Evolutionary conservation across 2,888 invertebrate genomes (phyloP).

Genomic region (Caenorhabditis drosophilae): DNA sequence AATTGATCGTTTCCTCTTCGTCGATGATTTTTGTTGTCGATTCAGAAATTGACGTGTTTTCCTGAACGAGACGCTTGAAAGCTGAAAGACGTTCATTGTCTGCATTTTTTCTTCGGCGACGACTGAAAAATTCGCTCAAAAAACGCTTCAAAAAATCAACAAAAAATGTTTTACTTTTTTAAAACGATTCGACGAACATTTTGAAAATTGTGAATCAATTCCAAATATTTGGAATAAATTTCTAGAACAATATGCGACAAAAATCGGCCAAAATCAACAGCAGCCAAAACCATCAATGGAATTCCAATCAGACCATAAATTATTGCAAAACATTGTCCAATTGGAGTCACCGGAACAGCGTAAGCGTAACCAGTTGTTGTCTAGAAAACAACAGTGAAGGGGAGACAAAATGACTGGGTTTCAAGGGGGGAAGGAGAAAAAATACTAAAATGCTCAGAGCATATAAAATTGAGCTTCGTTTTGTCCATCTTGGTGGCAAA

Average conservation of each 20-base stretch:
- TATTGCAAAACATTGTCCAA: constrained; percentile 64
- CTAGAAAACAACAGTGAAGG: constrained; percentile 22
- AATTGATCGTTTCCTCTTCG: constrained; percentile 22
- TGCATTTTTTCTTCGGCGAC: constrained; percentile 9
- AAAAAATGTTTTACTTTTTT: background rate
- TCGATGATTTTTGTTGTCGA: constrained; percentile 20
- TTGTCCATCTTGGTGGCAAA: constrained; percentile 62
- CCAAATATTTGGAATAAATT: constrained; percentile 55
- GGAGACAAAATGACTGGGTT: background rate
- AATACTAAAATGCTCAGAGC: constrained; percentile 67
- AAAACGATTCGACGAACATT: background rate
- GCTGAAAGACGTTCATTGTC: constrained; percentile 22
- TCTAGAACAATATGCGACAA: constrained; percentile 64
- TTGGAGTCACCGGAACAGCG: constrained; percentile 60
- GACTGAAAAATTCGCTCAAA: background rate
- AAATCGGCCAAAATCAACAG: constrained; percentile 68
- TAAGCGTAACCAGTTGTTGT: constrained; percentile 67
- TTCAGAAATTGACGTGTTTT: constrained; percentile 17
- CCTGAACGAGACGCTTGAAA: constrained; percentile 24
- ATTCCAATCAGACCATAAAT: constrained; percentile 64
- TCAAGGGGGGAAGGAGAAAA: too few relatives aligned
- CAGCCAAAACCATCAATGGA: constrained; percentile 67
- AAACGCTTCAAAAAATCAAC: background rate
- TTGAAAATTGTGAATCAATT: constrained; percentile 24
- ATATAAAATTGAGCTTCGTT: constrained; percentile 62